phyloP scores from a whole-genome alignment of 2,888 invertebrate genomes.

The Dromius quadrimaculatus region DNA sequence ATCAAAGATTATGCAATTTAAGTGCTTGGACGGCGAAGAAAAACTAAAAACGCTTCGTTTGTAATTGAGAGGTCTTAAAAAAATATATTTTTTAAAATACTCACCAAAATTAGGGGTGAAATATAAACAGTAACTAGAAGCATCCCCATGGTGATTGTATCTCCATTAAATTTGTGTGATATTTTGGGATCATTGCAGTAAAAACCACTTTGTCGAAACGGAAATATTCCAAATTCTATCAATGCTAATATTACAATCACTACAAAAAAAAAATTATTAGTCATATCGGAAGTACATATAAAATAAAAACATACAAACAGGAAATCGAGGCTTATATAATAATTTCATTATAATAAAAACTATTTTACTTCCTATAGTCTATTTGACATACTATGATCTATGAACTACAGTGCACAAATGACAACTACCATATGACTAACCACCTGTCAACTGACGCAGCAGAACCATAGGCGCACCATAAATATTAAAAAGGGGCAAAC shows the following conservation, averaged over 20 bases:
- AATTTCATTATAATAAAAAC: conserved; percentile 29
- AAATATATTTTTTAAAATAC: too few relatives aligned
- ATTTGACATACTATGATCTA: too few relatives aligned
- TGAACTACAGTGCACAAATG: too few relatives aligned
- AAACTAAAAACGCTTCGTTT: too few relatives aligned
- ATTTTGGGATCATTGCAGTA: conserved; percentile 79
- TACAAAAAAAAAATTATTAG: conserved; percentile 62
- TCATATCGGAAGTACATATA: conserved; percentile 21
- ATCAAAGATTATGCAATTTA: too few relatives aligned
- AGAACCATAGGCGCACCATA: conserved; percentile 8
- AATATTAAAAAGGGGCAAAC: conserved; percentile 1
- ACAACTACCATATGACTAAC: too few relatives aligned
- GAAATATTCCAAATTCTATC: conserved; percentile 75
- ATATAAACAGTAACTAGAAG: conserved; percentile 70
- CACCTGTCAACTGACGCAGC: conserved; percentile 33
- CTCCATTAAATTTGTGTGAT: conserved; percentile 75
- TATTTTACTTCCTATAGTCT: too few relatives aligned
- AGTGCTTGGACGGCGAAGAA: too few relatives aligned
- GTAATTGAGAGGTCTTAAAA: too few relatives aligned
- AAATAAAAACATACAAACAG: conserved; percentile 20
- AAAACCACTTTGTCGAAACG: conserved; percentile 75
- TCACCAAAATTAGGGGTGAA: conserved; percentile 73
- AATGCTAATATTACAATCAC: conserved; percentile 72
- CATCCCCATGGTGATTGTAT: conserved; percentile 73
- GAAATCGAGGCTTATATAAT: conserved; percentile 18